Base-by-base conservation (phyloP, 92 coral and sea anemone species). In the Porites cylindrica region DNA sequence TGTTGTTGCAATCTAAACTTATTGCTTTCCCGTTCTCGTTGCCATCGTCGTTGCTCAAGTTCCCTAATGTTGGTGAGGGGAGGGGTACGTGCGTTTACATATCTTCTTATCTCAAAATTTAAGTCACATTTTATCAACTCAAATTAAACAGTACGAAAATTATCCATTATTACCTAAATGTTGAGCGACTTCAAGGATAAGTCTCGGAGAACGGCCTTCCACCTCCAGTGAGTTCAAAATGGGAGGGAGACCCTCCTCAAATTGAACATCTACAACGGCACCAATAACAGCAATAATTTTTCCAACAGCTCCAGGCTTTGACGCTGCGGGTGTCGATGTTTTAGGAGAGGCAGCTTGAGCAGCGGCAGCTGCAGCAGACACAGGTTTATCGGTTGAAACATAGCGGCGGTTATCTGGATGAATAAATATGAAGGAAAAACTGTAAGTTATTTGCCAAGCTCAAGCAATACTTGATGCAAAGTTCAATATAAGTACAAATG, bases 241-340 rank as follows among this genome's bases (percentile, higher is more conserved):
- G 66, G 99, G 99, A 66, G 99, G 99, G 19, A 96, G 94, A 10
- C 81, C 98, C 50, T 96, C 99, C 78, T 96, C 99, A 76, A 96
- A 96, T 74, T 96, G 98, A 16, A 96, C 99, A 86, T 96, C 99
- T 58, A 96, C 99, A 85, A 96, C 99, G 76, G 99, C 99, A 82
- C 99, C 99, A 66, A 96, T 96, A 73, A 96, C 99, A 17, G 99
- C 98, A 23, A 96, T 94, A 85, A 96, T 91, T 85, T 90, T 91
- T 51, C 99, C 99, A 63, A 92, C 93, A 65, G 98, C 95, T 64
- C 91, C 98, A 43, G 96, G 88, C 71, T 90, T 87, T 6, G 94
- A 77, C 52, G 94, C 96, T 54, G 94, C 21, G 6, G 99, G 91
- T 14, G 87, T 66, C 3, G 93, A 67, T 58, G 96, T 58, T 72